These are phyloP conservation scores for Oplegnathus fasciatus DNA, from an alignment of 2,113 vertebrate species.

Conservation along the genomic window DNA sequence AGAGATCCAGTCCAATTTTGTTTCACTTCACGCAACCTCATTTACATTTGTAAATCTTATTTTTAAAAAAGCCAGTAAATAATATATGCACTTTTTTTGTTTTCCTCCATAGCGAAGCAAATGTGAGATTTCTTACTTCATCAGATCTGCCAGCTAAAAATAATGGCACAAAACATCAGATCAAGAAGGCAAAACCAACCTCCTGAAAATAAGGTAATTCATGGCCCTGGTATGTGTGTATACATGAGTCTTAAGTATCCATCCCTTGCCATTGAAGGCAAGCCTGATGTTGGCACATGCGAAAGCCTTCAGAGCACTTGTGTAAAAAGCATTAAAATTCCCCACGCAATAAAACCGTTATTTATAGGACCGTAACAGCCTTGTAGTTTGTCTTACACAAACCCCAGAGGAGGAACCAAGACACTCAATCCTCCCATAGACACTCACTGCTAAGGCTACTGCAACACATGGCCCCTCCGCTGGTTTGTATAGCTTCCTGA, in stretches of 20 bases:
- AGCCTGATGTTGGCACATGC: conserved; percentile 72
- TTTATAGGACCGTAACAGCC: conserved; percentile 85
- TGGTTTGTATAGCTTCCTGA: conserved; percentile 58
- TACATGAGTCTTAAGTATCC: conserved; percentile 21
- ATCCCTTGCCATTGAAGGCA: conserved; percentile 22
- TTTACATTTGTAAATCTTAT: background rate
- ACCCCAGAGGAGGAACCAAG: conserved; percentile 77
- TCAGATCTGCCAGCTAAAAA: background rate
- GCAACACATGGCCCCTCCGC: conserved; percentile 52
- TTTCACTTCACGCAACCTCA: background rate
- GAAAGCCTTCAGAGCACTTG: conserved; percentile 76
- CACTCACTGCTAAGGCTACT: conserved; percentile 55
- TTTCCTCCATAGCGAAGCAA: background rate
- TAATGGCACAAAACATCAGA: background rate
- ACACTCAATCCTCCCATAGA: conserved; percentile 71
- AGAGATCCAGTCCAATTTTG: background rate
- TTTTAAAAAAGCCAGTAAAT: background rate
- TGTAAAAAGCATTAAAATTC: conserved; percentile 82
- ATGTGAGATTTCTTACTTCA: background rate
- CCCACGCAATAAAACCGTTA: conserved; percentile 82
- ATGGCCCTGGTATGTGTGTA: conserved; percentile 10
- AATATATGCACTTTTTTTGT: background rate
- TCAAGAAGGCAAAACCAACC: background rate
- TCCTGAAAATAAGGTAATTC: background rate
- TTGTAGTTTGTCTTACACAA: conserved; percentile 86